A percentile compares a stretch with the other conserved stretches of the same genome.
phyloP scores from a whole-genome alignment of 2,113 vertebrate genomes.

The Hemiscyllium ocellatum region DNA sequence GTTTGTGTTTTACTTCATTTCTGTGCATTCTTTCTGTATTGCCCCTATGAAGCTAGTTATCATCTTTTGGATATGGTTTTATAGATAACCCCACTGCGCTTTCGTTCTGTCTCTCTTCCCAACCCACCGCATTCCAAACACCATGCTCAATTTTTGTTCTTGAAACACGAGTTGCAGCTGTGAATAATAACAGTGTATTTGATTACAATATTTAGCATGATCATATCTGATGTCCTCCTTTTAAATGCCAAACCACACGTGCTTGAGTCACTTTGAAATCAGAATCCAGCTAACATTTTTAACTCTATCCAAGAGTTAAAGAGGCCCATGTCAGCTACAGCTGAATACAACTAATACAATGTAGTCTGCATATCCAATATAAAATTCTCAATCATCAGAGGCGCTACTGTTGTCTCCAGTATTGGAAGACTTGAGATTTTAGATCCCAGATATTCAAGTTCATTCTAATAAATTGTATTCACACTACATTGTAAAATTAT shows the following conservation, averaged over 20 bases:
- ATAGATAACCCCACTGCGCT: too few species aligned
- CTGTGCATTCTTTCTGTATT: not conserved
- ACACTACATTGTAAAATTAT: not conserved
- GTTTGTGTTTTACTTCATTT: not conserved
- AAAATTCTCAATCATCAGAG: not conserved
- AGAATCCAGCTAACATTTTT: not conserved
- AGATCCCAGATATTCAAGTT: not conserved
- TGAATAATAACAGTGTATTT: not conserved
- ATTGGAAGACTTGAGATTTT: not conserved
- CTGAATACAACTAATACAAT: not conserved
- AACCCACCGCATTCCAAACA: not conserved
- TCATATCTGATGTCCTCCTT: not conserved
- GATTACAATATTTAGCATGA: not conserved
- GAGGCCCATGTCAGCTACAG: not conserved
- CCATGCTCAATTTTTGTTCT: not conserved
- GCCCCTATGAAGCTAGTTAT: not conserved
- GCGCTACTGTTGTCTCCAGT: not conserved
- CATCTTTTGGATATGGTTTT: not conserved
- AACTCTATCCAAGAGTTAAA: not conserved
- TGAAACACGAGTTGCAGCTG: not conserved
- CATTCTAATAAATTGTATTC: not conserved
- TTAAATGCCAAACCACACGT: not conserved
- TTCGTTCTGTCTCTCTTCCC: too few species aligned
- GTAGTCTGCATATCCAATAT: not conserved
- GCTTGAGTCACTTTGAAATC: not conserved